Percentiles rank a stretch among this genome's conserved stretches.
Evolutionary conservation across 2,888 invertebrate genomes (phyloP).

Genomic region (Junonia oenone): DNA sequence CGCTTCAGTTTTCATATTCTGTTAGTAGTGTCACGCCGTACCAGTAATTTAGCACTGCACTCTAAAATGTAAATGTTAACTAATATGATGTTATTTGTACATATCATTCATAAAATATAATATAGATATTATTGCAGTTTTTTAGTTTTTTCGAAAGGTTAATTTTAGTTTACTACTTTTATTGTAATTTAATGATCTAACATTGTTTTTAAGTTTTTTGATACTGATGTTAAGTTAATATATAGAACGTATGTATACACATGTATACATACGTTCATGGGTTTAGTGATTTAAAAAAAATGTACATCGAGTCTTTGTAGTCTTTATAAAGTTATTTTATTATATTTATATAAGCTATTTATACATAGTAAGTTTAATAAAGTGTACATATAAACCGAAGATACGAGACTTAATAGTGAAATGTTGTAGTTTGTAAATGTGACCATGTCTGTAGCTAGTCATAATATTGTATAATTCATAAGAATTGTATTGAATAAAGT

Average conservation of each 20-base stretch:
- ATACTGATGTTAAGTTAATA: too few relatives aligned
- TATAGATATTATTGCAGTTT: background rate
- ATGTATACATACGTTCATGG: too few relatives aligned
- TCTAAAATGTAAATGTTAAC: background rate
- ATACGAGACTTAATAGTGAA: slow-evolving; percentile 59
- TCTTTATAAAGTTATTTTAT: background rate
- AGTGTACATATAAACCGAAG: slow-evolving; percentile 25
- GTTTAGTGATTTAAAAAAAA: too few relatives aligned
- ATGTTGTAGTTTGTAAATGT: slow-evolving; percentile 45
- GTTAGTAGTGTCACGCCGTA: background rate
- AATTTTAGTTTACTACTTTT: too few relatives aligned
- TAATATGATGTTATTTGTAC: background rate
- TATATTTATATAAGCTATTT: background rate
- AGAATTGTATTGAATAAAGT: slow-evolving; percentile 4
- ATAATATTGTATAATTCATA: slow-evolving; percentile 17
- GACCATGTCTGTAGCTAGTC: slow-evolving; percentile 13
- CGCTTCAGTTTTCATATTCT: background rate
- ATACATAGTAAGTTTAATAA: slow-evolving; percentile 24
- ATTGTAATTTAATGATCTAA: too few relatives aligned
- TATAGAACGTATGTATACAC: too few relatives aligned
- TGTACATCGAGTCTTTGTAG: too few relatives aligned
- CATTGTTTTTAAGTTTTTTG: too few relatives aligned
- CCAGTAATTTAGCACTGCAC: background rate
- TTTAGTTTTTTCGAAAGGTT: too few relatives aligned
- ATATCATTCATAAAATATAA: background rate